phyloP scores from a whole-genome alignment of 2,797 vertebrate species.

The Eurystomus glaucurus region DNA sequence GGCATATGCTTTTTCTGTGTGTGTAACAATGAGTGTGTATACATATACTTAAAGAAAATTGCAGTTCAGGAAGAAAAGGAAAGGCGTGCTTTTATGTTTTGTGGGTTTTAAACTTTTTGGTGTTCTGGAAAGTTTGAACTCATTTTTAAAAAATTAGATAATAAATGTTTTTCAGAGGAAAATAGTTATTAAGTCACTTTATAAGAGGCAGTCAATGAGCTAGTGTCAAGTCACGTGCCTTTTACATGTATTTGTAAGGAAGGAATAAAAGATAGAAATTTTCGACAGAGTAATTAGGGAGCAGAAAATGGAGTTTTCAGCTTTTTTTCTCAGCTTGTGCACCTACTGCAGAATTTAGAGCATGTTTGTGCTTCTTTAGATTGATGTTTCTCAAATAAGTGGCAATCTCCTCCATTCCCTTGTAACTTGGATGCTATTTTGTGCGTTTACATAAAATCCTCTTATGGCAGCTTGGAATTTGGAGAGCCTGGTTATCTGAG shows the following conservation, averaged over 20 bases:
- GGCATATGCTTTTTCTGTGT: neutral
- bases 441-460: slow-evolving; percentile 67
- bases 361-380: slow-evolving; percentile 21
- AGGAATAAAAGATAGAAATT: neutral
- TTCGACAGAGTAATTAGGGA: neutral
- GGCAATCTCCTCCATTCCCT: neutral
- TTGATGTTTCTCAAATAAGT: slow-evolving; percentile 58
- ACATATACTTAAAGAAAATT: neutral
- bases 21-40: neutral
- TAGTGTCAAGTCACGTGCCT: neutral
- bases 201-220: neutral
- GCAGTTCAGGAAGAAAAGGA: neutral
- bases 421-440: slow-evolving; percentile 37
- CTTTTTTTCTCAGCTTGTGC: neutral
- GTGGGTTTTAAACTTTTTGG: neutral
- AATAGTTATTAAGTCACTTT: neutral
- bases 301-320: neutral
- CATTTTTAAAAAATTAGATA: neutral
- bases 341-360: slow-evolving; percentile 34
- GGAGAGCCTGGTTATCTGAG: slow-evolving; percentile 64
- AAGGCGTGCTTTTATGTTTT: neutral
- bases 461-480: slow-evolving; percentile 43
- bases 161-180: neutral
- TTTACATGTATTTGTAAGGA: neutral
- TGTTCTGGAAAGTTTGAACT: neutral